These are phyloP conservation scores for Lepilemur septentrionalis DNA, from an alignment of 2,797 vertebrate genomes.

Conservation along the genomic window DNA sequence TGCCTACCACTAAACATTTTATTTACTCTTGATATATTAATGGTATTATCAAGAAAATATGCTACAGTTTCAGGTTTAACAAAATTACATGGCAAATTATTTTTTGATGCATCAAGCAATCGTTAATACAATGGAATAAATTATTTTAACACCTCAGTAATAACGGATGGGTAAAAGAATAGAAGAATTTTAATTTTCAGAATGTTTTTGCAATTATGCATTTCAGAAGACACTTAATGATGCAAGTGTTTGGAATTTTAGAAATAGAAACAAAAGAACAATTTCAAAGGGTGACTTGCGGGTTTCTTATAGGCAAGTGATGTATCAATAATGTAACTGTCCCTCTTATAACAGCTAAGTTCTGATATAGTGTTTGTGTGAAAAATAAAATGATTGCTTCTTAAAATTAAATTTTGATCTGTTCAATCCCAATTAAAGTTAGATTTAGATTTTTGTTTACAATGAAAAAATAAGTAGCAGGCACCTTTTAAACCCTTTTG, in stretches of 20 bases:
- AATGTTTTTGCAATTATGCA: conserved; percentile 85
- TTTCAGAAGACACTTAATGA: conserved; percentile 79
- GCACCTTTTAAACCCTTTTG: background rate
- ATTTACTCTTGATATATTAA: conserved; percentile 93
- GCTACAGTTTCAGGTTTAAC: conserved; percentile 86
- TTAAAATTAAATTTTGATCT: conserved; percentile 35
- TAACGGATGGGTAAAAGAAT: conserved; percentile 86
- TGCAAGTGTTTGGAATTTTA: conserved; percentile 65
- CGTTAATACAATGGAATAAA: conserved; percentile 86
- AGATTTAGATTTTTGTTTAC: conserved; percentile 10
- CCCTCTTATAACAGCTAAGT: background rate
- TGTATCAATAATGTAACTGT: background rate
- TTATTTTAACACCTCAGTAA: conserved; percentile 87
- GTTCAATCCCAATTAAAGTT: background rate
- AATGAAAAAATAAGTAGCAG: background rate
- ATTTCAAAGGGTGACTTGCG: conserved; percentile 38
- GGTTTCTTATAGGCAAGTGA: background rate
- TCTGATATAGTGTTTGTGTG: background rate
- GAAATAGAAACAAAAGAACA: conserved; percentile 70
- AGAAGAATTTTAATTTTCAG: conserved; percentile 84
- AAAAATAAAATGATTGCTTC: background rate
- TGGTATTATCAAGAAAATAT: conserved; percentile 86
- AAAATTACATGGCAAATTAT: conserved; percentile 91
- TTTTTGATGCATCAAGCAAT: conserved; percentile 86
- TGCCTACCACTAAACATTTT: conserved; percentile 92